Evolutionary conservation across 2,888 invertebrate species (phyloP), one percentile per base, ranked within the genome.

Genomic region (Patella pellucida): DNA sequence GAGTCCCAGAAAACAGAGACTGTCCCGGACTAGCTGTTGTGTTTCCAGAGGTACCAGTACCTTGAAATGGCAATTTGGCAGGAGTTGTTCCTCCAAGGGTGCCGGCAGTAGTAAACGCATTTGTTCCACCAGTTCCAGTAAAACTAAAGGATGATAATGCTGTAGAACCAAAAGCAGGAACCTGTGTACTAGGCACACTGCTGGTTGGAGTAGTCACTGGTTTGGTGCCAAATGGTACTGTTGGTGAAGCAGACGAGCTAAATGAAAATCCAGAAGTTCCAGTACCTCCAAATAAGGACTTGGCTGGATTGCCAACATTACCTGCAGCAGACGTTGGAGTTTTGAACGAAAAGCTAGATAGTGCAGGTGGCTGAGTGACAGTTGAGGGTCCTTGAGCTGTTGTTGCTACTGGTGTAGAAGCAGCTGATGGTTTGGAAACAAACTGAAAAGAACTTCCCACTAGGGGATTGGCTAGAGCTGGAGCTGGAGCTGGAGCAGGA

Each of bases 401-500:
- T 71, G 27, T 54, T 68, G 68, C 14, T n/a, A 75, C 74, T 12
- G 72, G 52, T 62, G 76, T 27, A 11, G 62, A 69, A 54, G 69
- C 52, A 54, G 69, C 52, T 62, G 70, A 19, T 14, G 76, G 69
- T 41, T 76, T 72, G n/a, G 69, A 56, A 16, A 50, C 69, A 69
- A 74, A 74, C 69, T 74, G 74, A 69, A 74, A 74, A 52, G 74
- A 74, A 56, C 56, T 69, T 31, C 74, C 73, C 27, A 73, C 15
- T 16, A 71, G 1, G 12, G 76, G 73, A 23, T 69, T 54, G 52
- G 50, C 41, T 41, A 41, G 41, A 41, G 41, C 41, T 41, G 41
- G 41, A 41, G 41, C 41, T 41, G 7, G 31, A 5, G 31, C 5
- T 41, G 4, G 4, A 5, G 31, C 5, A 5, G 4, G 9, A 41